Evolutionary conservation across 1,140 invertebrate genomes (phyloP).

Genomic region (Pachyrhynchus sulphureomaculatus): DNA sequence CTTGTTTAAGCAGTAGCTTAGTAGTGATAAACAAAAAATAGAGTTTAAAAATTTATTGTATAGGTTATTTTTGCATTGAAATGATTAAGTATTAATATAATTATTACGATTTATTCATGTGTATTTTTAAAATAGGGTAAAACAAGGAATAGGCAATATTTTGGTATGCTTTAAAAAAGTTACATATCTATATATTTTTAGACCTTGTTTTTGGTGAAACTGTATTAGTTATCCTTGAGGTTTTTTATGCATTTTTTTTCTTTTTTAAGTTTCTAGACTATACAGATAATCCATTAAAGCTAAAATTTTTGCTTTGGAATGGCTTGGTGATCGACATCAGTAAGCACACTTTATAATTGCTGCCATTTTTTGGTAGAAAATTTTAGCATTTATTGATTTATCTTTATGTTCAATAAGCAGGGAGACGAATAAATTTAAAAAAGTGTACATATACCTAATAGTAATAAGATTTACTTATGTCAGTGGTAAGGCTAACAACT

Average conservation of each 20-base stretch:
- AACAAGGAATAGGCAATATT: slow-evolving; percentile 18
- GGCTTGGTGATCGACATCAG: not conserved
- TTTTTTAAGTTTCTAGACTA: not conserved
- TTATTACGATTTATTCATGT: slow-evolving; percentile 19
- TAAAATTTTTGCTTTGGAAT: too few species aligned
- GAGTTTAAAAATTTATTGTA: too few species aligned
- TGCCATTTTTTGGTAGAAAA: too few species aligned
- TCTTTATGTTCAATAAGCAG: too few species aligned
- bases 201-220: slow-evolving; percentile 3
- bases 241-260: not conserved
- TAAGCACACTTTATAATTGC: too few species aligned
- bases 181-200: slow-evolving; percentile 29
- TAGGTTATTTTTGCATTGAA: slow-evolving; percentile 30
- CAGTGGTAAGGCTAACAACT: too few species aligned
- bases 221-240: not conserved
- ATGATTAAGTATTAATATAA: slow-evolving; percentile 9
- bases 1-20: slow-evolving; percentile 3
- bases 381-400: too few species aligned
- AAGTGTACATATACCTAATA: too few species aligned
- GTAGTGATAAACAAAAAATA: not conserved
- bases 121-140: slow-evolving; percentile 14
- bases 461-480: too few species aligned
- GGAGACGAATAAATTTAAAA: too few species aligned
- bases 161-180: slow-evolving; percentile 28
- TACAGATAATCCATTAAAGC: too few species aligned